phyloP scores from a whole-genome alignment of 2,113 vertebrate species.

The Sardina pilchardus region DNA sequence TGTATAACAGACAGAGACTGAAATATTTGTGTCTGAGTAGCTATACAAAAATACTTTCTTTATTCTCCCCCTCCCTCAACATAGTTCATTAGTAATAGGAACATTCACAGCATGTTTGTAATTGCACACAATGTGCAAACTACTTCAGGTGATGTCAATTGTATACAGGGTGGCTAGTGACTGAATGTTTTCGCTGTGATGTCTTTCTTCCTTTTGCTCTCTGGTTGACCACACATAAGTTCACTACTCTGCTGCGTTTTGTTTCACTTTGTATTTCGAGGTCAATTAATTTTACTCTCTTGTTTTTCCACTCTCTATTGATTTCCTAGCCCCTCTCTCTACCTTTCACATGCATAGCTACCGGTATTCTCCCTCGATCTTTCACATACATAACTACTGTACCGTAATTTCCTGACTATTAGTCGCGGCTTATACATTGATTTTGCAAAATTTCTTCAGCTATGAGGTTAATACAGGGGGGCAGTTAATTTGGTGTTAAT shows the following conservation, averaged over 20 bases:
- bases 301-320: background rate
- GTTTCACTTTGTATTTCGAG: slow-evolving; percentile 75
- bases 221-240: background rate
- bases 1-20: background rate
- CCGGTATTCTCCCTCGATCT: too few relatives aligned
- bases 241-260: slow-evolving; percentile 59
- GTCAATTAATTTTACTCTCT: slow-evolving; percentile 74
- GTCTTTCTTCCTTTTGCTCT: background rate
- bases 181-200: background rate
- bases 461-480: too few relatives aligned
- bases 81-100: background rate
- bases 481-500: too few relatives aligned
- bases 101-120: too few relatives aligned
- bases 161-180: background rate
- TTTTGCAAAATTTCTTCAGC: too few relatives aligned
- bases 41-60: too few relatives aligned
- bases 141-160: background rate
- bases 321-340: slow-evolving; percentile 53
- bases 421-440: too few relatives aligned
- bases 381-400: too few relatives aligned
- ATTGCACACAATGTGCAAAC: background rate
- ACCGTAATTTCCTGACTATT: too few relatives aligned
- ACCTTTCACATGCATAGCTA: slow-evolving; percentile 71
- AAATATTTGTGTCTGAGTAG: background rate
- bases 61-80: too few relatives aligned